phyloP scores from a whole-genome alignment of 1,140 invertebrate species.

The Apis cerana region DNA sequence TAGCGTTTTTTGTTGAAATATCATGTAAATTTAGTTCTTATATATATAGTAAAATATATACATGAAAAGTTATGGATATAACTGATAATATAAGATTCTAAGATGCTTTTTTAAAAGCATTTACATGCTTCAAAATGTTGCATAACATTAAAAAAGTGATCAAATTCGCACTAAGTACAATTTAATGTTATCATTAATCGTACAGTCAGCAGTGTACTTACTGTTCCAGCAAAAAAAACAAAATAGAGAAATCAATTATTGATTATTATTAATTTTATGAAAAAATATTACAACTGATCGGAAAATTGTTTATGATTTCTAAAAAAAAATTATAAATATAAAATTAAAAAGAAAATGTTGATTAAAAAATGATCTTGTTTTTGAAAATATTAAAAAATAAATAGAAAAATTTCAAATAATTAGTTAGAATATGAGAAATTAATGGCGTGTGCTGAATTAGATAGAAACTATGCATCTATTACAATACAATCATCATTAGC shows the following conservation, averaged over 20 bases:
- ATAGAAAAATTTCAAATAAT: slow-evolving; percentile 58
- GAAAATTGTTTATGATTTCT: slow-evolving; percentile 61
- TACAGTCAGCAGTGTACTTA: slow-evolving; percentile 76
- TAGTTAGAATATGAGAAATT: slow-evolving; percentile 69
- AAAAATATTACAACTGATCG: slow-evolving; percentile 48
- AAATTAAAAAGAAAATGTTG: slow-evolving; percentile 64
- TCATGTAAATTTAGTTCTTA: slow-evolving; percentile 78
- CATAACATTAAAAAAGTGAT: slow-evolving; percentile 58
- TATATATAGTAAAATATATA: slow-evolving; percentile 69
- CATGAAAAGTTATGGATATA: slow-evolving; percentile 69
- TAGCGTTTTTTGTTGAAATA: slow-evolving; percentile 79
- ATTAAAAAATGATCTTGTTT: slow-evolving; percentile 50
- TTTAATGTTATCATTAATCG: slow-evolving; percentile 72
- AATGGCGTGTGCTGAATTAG: slow-evolving; percentile 68
- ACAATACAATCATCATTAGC: slow-evolving; percentile 73
- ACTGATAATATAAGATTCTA: slow-evolving; percentile 55
- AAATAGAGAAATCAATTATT: slow-evolving; percentile 41
- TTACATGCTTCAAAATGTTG: slow-evolving; percentile 58
- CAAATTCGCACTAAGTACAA: slow-evolving; percentile 77
- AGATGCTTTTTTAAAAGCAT: slow-evolving; percentile 50
- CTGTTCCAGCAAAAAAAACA: slow-evolving; percentile 58
- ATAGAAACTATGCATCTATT: slow-evolving; percentile 70
- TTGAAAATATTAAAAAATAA: slow-evolving; percentile 59
- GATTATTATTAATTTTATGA: slow-evolving; percentile 41
- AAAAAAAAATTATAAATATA: slow-evolving; percentile 65